phyloP scores from a whole-genome alignment of 2,113 vertebrate species.

The Canis aureus region DNA sequence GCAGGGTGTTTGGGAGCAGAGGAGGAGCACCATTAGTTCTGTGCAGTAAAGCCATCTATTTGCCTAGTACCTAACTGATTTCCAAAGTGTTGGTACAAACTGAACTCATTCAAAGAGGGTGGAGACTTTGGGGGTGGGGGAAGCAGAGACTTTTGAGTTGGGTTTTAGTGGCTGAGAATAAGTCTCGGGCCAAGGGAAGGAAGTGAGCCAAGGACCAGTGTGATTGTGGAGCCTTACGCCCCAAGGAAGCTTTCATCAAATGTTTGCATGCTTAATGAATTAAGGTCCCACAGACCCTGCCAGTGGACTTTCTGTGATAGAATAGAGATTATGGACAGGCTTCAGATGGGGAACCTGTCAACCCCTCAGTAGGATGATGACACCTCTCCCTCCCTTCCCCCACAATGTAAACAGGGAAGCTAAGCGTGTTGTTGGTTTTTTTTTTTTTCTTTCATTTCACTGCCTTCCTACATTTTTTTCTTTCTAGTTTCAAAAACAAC shows the following conservation, averaged over 20 bases:
- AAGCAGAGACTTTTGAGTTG: neutral
- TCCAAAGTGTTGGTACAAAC: neutral
- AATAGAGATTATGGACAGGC: neutral
- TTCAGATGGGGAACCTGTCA: neutral
- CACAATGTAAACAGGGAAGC: neutral
- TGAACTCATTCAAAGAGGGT: neutral
- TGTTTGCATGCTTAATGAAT: neutral
- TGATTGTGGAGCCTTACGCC: neutral
- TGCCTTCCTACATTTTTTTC: conserved; percentile 77
- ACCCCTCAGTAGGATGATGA: neutral
- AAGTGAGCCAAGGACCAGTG: neutral
- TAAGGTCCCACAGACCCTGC: neutral
- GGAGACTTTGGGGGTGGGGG: neutral
- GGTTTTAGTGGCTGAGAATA: conserved; percentile 39
- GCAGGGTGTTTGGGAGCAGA: neutral
- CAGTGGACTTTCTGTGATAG: neutral
- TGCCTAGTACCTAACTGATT: neutral
- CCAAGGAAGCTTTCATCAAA: neutral
- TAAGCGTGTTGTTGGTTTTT: neutral
- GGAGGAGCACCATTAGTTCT: neutral
- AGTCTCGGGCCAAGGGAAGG: neutral
- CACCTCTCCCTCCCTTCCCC: neutral
- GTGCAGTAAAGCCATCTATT: neutral
- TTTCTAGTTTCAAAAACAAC: conserved; percentile 83
- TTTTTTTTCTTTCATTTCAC: conserved; percentile 35